phyloP scores from a whole-genome alignment of 37 sponge, comb jelly and placozoan species.

The Crambe crambe region DNA sequence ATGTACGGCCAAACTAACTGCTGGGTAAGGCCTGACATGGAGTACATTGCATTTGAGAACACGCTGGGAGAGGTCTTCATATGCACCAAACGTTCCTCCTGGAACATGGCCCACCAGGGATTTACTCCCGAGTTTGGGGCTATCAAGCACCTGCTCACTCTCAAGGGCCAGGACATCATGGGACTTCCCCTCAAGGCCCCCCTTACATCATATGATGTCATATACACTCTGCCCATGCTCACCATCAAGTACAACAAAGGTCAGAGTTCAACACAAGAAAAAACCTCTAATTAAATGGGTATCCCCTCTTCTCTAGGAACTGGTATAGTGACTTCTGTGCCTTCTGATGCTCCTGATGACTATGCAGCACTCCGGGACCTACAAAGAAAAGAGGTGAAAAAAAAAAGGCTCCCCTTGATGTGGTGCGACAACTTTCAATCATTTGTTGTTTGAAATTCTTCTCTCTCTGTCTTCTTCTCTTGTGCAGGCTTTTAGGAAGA shows the following conservation, averaged over 20 bases:
- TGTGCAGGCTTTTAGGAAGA: conserved; percentile 80
- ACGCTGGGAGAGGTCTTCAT: conserved; percentile 81
- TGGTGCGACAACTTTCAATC: not conserved
- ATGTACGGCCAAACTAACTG: conserved; percentile 99
- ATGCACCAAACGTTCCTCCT: conserved; percentile 77
- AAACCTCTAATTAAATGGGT: not conserved
- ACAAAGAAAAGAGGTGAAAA: conserved; percentile 84
- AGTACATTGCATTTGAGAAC: conserved; percentile 83
- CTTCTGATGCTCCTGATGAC: conserved; percentile 99
- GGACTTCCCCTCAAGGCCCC: conserved; percentile 96
- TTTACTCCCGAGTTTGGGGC: conserved; percentile 86
- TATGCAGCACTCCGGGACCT: conserved; percentile 96
- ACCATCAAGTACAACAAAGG: conserved; percentile 97
- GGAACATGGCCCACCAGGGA: conserved; percentile 96
- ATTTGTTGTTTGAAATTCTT: not conserved
- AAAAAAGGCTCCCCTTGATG: not conserved
- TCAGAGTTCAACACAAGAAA: conserved; percentile 18
- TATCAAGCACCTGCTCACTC: conserved; percentile 61
- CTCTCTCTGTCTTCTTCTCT: conserved; percentile 2
- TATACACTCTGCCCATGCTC: conserved; percentile 98
- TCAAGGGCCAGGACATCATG: conserved; percentile 92
- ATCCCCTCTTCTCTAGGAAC: conserved; percentile 70
- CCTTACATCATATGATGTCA: conserved; percentile 80
- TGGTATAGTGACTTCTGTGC: conserved; percentile 98
- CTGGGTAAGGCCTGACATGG: conserved; percentile 90